Evolutionary conservation across 1,140 invertebrate species (phyloP).

Genomic region (Eciton burchellii): DNA sequence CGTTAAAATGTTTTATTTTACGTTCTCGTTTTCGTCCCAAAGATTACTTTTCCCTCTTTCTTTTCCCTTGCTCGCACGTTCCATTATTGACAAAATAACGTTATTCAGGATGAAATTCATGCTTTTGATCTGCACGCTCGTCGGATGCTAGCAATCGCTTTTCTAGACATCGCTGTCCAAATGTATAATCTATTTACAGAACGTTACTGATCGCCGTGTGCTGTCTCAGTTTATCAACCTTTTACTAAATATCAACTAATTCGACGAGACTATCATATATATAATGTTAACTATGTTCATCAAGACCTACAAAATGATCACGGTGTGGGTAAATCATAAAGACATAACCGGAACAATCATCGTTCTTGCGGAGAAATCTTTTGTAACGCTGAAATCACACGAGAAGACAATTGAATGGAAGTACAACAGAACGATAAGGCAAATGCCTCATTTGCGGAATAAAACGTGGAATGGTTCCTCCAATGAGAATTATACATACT

Average conservation of each 20-base stretch:
- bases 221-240: constrained; percentile 28
- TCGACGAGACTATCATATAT: not conserved
- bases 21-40: too few relatives aligned
- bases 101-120: not conserved
- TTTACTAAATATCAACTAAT: not conserved
- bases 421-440: constrained; percentile 15
- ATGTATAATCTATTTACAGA: constrained; percentile 29
- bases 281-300: constrained; percentile 3
- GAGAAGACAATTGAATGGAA: constrained; percentile 25
- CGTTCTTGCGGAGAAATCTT: not conserved
- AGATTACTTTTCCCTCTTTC: not conserved
- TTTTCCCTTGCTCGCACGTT: too few relatives aligned
- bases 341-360: not conserved
- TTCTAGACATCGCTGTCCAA: constrained; percentile 18
- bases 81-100: not conserved
- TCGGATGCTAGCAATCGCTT: constrained; percentile 48
- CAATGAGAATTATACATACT: not conserved
- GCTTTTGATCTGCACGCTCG: constrained; percentile 12
- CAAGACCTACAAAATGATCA: constrained; percentile 24
- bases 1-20: too few relatives aligned
- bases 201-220: not conserved
- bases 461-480: not conserved
- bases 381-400: not conserved
- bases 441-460: not conserved
- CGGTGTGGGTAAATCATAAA: not conserved